Base-by-base conservation (phyloP, 2,797 vertebrate species). In the Gymnothorax reevesii region DNA sequence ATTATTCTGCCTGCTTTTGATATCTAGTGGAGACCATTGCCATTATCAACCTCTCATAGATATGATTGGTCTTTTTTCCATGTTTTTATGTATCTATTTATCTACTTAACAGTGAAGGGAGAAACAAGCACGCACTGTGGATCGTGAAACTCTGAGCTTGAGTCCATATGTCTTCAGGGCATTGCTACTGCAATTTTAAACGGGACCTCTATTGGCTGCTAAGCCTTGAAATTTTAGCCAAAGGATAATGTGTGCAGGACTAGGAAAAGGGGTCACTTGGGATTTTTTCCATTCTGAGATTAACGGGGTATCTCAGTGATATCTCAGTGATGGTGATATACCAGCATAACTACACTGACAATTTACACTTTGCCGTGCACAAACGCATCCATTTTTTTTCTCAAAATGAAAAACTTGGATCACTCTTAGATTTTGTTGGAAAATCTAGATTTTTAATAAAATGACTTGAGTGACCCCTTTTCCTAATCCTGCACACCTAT, bases 11-110 rank as follows among this genome's bases (percentile, higher is more conserved):
- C 88, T 88, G 80, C 85, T 73, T 83, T 79, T 87, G 77, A 83
- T 87, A 87, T 85, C 82, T 86, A 57, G 83, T n/a, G 85, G 85
- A 87, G 66, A 88, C 86, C 89, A 85, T 86, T 89, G 86, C 88
- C 87, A 87, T 87, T 86, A 89, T 88, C 89, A 88, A 57, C 73
- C 87, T 60, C 87, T 89, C 90, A 89, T 86, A 52, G 87, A 87
- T 86, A 86, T 82, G 57, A 87, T 85, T 82, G 77, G 80, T 62
- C 13, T 17, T 84, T 84, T 66, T 54, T 52, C 22, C 22, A 57
- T 59, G 27, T 83, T 82, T 57, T 8, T 83, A 2, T 83, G 10
- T 75, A 2, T 75, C 33, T 75, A 13, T 33, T 75, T 42, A 27
- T 82, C 12, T 25, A 4, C 25, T 25, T 13, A 87, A 83, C 33